phyloP scores from a whole-genome alignment of 2,113 vertebrate species.

The Bombycilla garrulus region DNA sequence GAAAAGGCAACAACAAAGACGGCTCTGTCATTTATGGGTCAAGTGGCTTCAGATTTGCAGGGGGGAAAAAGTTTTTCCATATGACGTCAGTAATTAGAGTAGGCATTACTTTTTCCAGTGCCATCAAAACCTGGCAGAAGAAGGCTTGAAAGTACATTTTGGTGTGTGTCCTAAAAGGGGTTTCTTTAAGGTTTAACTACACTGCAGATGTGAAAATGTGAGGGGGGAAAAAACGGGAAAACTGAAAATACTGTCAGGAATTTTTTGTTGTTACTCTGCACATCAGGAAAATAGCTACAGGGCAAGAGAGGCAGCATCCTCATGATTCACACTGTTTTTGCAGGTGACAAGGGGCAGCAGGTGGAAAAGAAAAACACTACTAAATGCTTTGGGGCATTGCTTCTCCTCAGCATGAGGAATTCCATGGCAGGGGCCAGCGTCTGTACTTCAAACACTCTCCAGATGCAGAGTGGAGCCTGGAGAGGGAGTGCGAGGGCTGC shows the following conservation, averaged over 20 bases:
- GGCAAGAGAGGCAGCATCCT: not conserved
- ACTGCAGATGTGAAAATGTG: not conserved
- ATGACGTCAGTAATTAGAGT: not conserved
- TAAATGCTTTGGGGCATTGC: not conserved
- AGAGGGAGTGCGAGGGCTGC: not conserved
- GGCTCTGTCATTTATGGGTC: not conserved
- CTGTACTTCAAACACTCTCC: not conserved
- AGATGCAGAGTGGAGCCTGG: not conserved
- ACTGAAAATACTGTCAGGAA: not conserved
- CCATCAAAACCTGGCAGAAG: not conserved
- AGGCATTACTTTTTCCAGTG: not conserved
- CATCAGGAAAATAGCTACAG: not conserved
- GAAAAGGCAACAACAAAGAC: conserved; percentile 18
- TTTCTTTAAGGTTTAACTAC: not conserved
- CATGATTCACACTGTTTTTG: not conserved
- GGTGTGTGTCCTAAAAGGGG: not conserved
- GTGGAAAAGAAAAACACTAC: not conserved
- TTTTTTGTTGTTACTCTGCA: not conserved
- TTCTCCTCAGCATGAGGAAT: not conserved
- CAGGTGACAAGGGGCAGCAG: not conserved
- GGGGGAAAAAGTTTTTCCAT: not conserved
- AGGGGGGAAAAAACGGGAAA: accelerated
- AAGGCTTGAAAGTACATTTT: not conserved
- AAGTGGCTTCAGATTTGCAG: not conserved
- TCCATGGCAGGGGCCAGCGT: accelerated